Evolutionary conservation across 2,888 invertebrate species (phyloP).

Genomic region (Thecophora atra): DNA sequence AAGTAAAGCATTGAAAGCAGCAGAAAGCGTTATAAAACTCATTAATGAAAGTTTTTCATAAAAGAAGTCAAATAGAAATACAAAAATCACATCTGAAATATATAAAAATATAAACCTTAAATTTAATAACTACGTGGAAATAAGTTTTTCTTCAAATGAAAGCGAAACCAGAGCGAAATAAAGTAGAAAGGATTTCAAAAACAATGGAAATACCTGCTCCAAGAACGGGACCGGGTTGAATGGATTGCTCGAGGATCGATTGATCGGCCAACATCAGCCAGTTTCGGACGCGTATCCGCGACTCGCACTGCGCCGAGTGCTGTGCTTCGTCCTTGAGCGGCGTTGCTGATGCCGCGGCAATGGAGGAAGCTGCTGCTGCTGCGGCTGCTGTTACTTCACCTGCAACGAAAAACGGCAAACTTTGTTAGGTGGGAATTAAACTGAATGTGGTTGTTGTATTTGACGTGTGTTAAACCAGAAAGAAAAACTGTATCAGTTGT

Average conservation of each 20-base stretch:
- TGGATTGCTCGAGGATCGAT: conserved; percentile 58
- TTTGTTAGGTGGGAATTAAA: conserved; percentile 37
- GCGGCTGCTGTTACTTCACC: conserved; percentile 11
- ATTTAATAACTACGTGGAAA: background rate
- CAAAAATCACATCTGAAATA: background rate
- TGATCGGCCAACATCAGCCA: conserved; percentile 66
- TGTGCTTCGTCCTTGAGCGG: conserved; percentile 22
- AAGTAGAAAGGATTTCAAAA: background rate
- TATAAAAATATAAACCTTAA: background rate
- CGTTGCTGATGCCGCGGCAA: background rate
- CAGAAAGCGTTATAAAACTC: too few relatives aligned
- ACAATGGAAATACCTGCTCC: conserved; percentile 51
- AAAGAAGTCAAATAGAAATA: conserved; percentile 20
- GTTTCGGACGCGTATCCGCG: conserved; percentile 64
- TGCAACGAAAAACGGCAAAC: conserved; percentile 39
- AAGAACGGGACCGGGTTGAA: conserved; percentile 40
- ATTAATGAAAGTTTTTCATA: too few relatives aligned
- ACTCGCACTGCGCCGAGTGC: conserved; percentile 51
- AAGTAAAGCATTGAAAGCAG: too few relatives aligned
- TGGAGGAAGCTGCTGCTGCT: background rate
- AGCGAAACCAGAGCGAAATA: conserved; percentile 2
- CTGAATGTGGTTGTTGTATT: conserved; percentile 26
- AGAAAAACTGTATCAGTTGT: conserved; percentile 4
- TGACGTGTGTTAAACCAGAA: conserved; percentile 30
- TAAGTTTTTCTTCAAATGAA: background rate